Conservation (phyloP, 2,113 vertebrate genomes). For the zebrafish (Danio rerio) region DNA sequence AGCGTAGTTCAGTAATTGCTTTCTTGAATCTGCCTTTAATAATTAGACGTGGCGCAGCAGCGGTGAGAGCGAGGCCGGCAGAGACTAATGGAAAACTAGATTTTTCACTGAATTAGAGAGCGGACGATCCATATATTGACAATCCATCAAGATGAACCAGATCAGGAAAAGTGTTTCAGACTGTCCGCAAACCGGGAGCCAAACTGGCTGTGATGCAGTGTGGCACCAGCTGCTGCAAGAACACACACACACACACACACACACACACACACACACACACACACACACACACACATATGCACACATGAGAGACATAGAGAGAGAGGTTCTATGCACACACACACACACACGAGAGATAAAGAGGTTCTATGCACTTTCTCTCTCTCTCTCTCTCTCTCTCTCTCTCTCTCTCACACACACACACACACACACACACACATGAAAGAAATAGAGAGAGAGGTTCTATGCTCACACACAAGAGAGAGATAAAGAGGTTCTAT, state of each 20-base stretch:
- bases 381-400: no score
- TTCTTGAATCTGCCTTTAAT: slow-evolving; percentile 99
- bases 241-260: slow-evolving; percentile 30
- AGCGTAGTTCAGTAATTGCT: slow-evolving; percentile 95
- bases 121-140: slow-evolving; percentile 98
- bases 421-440: no score
- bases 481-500: slow-evolving; percentile 13
- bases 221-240: slow-evolving; percentile 72
- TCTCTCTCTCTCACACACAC: no score
- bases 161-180: slow-evolving; percentile 98
- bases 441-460: no score
- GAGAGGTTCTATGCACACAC: no score
- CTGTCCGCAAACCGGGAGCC: slow-evolving; percentile 84
- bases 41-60: slow-evolving; percentile 95
- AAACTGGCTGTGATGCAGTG: slow-evolving; percentile 84
- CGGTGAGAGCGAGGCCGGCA: slow-evolving; percentile 88
- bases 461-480: neutral
- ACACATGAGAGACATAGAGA: slow-evolving; percentile 58
- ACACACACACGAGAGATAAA: no score
- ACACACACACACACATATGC: slow-evolving; percentile 40
- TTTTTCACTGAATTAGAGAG: slow-evolving; percentile 99
- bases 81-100: slow-evolving; percentile 99
- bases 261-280: slow-evolving; percentile 45
- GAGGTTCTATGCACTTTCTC: no score
- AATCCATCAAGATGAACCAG: slow-evolving; percentile 93